Percentiles rank a stretch among this genome's conserved stretches.
These are phyloP conservation scores for Caradrina clavipalpis DNA, from an alignment of 2,888 invertebrate species.

Conservation along the genomic window DNA sequence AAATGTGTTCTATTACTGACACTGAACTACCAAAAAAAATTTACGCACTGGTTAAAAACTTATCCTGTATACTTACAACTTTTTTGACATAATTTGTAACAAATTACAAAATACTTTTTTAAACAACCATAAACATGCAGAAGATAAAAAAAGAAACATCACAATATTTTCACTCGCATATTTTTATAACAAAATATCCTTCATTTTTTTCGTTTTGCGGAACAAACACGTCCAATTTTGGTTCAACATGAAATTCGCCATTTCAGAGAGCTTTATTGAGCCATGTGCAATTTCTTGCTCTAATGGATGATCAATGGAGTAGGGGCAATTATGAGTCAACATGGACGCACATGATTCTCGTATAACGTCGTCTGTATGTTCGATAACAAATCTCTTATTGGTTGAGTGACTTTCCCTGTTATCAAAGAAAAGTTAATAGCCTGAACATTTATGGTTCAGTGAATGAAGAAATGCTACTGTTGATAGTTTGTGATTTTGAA, in stretches of 20 bases:
- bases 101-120: too few relatives aligned
- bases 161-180: too few relatives aligned
- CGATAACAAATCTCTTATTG: slow-evolving; percentile 54
- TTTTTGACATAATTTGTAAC: too few relatives aligned
- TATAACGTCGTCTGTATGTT: slow-evolving; percentile 28
- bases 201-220: slow-evolving; percentile 13
- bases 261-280: slow-evolving; percentile 39
- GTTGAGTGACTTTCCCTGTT: slow-evolving; percentile 36
- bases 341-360: slow-evolving; percentile 51
- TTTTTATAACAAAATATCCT: slow-evolving; percentile 13
- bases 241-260: slow-evolving; percentile 15
- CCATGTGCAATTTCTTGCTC: slow-evolving; percentile 51
- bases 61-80: too few relatives aligned
- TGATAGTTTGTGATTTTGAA: slow-evolving; percentile 16
- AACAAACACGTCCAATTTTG: slow-evolving; percentile 11
- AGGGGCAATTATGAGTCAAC: slow-evolving; percentile 46
- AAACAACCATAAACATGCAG: too few relatives aligned
- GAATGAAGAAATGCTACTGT: slow-evolving; percentile 21
- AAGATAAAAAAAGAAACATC: too few relatives aligned
- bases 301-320: slow-evolving; percentile 41
- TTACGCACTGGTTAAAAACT: too few relatives aligned
- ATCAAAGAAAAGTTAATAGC: slow-evolving; percentile 57
- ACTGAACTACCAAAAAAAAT: too few relatives aligned
- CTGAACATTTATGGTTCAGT: slow-evolving; percentile 25
- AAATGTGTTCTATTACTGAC: too few relatives aligned